These are phyloP conservation scores for Bhutanitis thaidina DNA, from an alignment of 2,888 invertebrate genomes.

Conservation along the genomic window DNA sequence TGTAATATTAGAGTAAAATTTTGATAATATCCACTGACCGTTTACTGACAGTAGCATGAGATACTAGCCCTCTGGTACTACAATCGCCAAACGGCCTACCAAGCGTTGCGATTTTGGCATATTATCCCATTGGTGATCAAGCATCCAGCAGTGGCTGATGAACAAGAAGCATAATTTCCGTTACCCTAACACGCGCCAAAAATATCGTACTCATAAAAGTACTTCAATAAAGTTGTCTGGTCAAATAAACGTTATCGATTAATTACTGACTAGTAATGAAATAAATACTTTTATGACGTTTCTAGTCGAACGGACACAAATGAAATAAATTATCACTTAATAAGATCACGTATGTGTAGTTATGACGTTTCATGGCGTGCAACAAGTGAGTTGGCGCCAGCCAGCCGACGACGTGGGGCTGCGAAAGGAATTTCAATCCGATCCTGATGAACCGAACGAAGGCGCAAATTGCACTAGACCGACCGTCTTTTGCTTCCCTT, in stretches of 20 bases:
- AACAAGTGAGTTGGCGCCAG: slow-evolving; percentile 69
- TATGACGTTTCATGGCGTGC: slow-evolving; percentile 64
- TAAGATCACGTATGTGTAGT: slow-evolving; percentile 61
- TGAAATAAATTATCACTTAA: slow-evolving; percentile 52
- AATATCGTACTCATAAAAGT: no score
- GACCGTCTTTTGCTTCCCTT: slow-evolving; percentile 29
- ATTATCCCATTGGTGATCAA: no score
- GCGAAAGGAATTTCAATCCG: slow-evolving; percentile 74
- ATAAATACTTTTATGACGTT: background rate
- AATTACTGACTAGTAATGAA: background rate
- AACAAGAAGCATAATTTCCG: no score
- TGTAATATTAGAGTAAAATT: no score
- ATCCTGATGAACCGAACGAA: slow-evolving; percentile 62
- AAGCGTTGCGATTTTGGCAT: no score
- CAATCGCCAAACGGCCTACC: no score
- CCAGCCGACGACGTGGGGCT: slow-evolving; percentile 52
- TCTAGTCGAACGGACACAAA: background rate
- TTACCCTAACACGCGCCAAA: no score
- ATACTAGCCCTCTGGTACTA: no score
- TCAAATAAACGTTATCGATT: background rate
- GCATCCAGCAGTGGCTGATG: no score
- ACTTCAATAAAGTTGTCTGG: no score
- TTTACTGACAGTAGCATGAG: no score
- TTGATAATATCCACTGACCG: no score
- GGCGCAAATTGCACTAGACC: slow-evolving; percentile 67